phyloP scores from a whole-genome alignment of 2,797 vertebrate species.

The Ataeniobius toweri region DNA sequence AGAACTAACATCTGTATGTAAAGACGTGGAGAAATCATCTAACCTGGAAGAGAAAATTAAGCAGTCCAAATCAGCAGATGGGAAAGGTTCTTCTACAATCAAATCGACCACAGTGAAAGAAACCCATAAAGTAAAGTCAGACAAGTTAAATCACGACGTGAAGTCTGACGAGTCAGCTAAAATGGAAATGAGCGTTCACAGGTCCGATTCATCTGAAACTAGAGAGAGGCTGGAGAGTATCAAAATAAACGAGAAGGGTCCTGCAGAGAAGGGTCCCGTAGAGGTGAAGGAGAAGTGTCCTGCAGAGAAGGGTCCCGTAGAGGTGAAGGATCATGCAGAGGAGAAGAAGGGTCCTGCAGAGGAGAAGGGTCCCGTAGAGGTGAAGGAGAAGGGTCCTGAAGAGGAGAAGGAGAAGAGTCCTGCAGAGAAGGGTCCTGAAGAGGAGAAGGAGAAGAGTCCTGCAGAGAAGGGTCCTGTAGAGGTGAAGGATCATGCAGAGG shows the following conservation, averaged over 20 bases:
- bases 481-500: neutral
- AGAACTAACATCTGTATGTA: constrained; percentile 4
- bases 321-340: constrained; percentile 1
- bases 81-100: constrained; percentile 1
- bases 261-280: constrained; percentile 3
- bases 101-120: constrained; percentile 3
- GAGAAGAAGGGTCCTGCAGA: constrained; percentile 2
- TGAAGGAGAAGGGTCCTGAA: neutral
- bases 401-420: neutral
- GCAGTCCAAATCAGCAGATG: constrained; percentile 4
- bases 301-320: neutral
- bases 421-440: neutral
- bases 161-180: constrained; percentile 33
- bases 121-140: constrained; percentile 30
- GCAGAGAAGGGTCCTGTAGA: no score
- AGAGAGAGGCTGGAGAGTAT: constrained; percentile 18
- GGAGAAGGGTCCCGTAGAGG: constrained; percentile 15
- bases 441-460: neutral
- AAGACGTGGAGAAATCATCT: constrained; percentile 32
- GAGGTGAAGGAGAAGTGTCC: no score
- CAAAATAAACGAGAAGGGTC: constrained; percentile 21
- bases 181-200: neutral
- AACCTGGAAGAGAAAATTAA: constrained; percentile 23
- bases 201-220: constrained; percentile 2
- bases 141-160: constrained; percentile 15